A percentile compares a stretch with the other conserved stretches of the same genome.
Evolutionary conservation across 1,140 invertebrate genomes (phyloP).

Genomic region (Asbolus verrucosus): DNA sequence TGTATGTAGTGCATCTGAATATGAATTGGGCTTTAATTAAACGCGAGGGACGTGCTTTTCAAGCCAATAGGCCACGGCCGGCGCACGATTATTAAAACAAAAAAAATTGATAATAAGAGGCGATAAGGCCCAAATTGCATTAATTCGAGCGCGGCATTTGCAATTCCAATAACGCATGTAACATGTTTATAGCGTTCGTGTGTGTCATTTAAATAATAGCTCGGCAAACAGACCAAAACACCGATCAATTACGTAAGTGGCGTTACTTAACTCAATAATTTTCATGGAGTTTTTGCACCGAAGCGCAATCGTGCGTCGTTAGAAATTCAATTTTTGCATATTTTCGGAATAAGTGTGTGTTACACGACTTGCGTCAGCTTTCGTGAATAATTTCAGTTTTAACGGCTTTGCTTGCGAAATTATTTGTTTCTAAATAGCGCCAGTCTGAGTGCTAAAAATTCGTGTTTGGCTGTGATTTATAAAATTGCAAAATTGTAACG

Average conservation of each 20-base stretch:
- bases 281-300: conserved; percentile 23
- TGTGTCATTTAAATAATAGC: conserved; percentile 46
- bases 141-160: conserved; percentile 40
- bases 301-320: background rate
- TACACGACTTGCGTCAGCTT: no score
- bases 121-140: conserved; percentile 21
- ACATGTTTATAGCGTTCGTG: conserved; percentile 43
- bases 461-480: no score
- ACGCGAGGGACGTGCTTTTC: conserved; percentile 27
- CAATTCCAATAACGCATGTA: conserved; percentile 43
- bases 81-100: conserved; percentile 17
- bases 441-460: no score
- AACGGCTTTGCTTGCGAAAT: no score
- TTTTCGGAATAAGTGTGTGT: background rate
- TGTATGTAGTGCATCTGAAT: conserved; percentile 51
- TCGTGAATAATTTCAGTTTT: no score
- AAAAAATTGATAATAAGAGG: conserved; percentile 21
- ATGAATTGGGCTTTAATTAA: conserved; percentile 52
- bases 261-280: conserved; percentile 36
- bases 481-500: no score
- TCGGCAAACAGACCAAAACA: conserved; percentile 44
- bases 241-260: conserved; percentile 43
- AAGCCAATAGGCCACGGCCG: conserved; percentile 11
- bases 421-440: no score
- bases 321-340: background rate